phyloP scores from a whole-genome alignment of 2,888 invertebrate species.

The Exocentrus adspersus region DNA sequence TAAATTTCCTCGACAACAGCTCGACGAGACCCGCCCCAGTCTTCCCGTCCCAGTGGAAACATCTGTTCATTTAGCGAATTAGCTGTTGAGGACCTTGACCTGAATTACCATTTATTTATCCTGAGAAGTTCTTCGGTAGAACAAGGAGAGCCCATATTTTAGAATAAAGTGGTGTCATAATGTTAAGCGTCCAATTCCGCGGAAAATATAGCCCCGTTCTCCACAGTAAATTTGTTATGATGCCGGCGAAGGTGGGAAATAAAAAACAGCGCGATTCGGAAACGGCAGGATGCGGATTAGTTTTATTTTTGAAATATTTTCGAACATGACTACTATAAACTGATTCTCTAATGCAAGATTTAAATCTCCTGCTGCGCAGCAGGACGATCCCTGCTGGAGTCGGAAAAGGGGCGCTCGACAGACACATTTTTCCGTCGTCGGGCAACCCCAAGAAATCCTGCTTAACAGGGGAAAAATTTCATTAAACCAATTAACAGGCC shows the following conservation, averaged over 20 bases:
- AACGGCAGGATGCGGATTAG: no score
- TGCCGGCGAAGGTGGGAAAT: no score
- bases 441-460: constrained; percentile 33
- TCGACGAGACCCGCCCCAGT: background rate
- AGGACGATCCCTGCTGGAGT: no score
- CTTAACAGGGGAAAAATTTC: constrained; percentile 39
- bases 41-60: background rate
- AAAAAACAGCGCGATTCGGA: no score
- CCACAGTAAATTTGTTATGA: no score
- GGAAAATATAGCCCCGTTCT: background rate
- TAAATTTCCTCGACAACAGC: background rate
- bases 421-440: constrained; percentile 33
- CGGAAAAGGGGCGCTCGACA: constrained; percentile 21
- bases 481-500: constrained; percentile 42
- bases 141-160: no score
- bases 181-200: background rate
- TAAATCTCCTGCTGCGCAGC: no score
- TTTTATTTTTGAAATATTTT: no score
- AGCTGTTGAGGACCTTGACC: background rate
- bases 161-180: no score
- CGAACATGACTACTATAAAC: no score
- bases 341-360: no score
- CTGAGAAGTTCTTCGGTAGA: background rate
- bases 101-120: background rate
- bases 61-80: background rate